phyloP scores from a whole-genome alignment of 2,113 vertebrate genomes.

The Tauraco erythrolophus region DNA sequence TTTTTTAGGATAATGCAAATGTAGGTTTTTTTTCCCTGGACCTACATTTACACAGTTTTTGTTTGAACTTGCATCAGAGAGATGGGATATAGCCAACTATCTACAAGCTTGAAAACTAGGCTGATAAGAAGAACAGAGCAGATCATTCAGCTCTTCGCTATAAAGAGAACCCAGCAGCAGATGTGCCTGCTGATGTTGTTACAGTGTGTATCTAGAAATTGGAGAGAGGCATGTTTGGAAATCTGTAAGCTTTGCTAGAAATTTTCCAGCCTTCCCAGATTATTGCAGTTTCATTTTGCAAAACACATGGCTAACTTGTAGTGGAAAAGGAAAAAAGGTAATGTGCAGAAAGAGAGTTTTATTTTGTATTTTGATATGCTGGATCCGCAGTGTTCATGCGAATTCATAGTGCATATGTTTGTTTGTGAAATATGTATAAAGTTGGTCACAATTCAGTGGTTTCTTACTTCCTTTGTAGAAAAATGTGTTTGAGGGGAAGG shows the following conservation, averaged over 20 bases:
- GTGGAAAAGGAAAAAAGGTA: background rate
- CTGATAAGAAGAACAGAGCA: background rate
- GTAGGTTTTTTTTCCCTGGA: background rate
- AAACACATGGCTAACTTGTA: background rate
- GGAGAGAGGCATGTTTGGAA: background rate
- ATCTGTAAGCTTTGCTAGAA: background rate
- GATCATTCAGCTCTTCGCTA: background rate
- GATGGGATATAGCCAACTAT: background rate
- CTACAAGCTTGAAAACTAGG: background rate
- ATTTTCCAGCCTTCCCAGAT: background rate
- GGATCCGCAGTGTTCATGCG: background rate
- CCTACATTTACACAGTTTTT: background rate
- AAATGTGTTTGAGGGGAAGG: background rate
- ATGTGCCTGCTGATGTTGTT: background rate
- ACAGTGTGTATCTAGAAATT: background rate
- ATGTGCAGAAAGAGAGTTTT: background rate
- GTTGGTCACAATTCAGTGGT: background rate
- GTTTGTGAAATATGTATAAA: background rate
- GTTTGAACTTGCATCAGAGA: constrained; percentile 9
- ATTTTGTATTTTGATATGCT: background rate
- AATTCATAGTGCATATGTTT: background rate
- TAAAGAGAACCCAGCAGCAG: background rate
- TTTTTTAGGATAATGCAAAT: background rate
- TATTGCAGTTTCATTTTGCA: background rate
- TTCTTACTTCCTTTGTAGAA: background rate